Conservation (phyloP, 2,113 vertebrate genomes). For the Vimba vimba region DNA sequence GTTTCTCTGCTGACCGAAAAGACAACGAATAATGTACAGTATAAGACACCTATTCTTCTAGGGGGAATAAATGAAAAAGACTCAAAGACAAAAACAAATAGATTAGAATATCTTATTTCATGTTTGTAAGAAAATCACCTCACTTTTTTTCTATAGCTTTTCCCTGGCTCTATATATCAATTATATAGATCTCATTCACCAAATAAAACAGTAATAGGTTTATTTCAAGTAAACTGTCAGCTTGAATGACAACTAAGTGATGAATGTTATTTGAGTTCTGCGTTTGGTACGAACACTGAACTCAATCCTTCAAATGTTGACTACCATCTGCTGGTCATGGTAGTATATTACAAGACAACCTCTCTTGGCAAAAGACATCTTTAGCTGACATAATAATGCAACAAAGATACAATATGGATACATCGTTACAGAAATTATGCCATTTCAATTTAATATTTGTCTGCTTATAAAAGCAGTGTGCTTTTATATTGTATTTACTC, state of each 20-base stretch:
- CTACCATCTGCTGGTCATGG: slow-evolving; percentile 20
- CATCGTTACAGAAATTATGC: background rate
- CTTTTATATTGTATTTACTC: background rate
- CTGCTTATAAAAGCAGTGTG: background rate
- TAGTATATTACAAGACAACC: background rate
- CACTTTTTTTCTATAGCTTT: too few relatives aligned
- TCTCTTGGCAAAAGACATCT: background rate
- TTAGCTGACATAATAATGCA: background rate
- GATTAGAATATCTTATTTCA: too few relatives aligned
- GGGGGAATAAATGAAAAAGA: too few relatives aligned
- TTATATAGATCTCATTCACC: background rate
- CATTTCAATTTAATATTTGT: background rate
- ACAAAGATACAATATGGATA: background rate
- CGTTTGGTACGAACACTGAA: background rate
- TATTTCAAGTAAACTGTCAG: background rate
- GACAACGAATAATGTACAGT: too few relatives aligned
- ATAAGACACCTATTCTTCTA: too few relatives aligned
- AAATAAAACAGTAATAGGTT: background rate
- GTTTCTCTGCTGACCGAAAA: background rate
- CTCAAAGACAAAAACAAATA: background rate
- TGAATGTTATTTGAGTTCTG: background rate
- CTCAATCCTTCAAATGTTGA: background rate
- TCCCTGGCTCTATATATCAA: background rate
- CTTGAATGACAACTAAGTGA: background rate
- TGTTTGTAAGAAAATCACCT: background rate